Evolutionary conservation across 23 tunicate genomes (phyloP).

Genomic region (Phallusia fumigata): DNA sequence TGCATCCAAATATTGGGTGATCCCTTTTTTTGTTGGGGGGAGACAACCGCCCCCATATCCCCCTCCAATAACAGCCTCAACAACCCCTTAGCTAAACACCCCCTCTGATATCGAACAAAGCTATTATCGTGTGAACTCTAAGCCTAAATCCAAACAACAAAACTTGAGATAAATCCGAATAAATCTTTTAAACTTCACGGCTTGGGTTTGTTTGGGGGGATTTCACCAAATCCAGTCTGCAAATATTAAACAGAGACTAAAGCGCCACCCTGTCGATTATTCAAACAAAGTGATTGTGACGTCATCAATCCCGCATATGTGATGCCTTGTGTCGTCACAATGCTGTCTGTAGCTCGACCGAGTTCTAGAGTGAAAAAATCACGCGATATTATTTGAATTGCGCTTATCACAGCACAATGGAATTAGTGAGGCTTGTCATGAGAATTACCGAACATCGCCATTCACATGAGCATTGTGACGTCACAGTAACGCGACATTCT

Average conservation of each 20-base stretch:
- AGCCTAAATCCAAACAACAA: neutral
- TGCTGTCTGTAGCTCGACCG: neutral
- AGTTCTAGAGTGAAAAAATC: neutral
- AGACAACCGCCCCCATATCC: too few species aligned
- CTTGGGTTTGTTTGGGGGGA: neutral
- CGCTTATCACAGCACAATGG: neutral
- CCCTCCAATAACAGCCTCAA: too few species aligned
- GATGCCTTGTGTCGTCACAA: slow-evolving; percentile 1
- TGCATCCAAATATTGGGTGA: too few species aligned
- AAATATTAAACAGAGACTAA: neutral
- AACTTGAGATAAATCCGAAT: neutral
- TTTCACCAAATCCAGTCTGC: neutral
- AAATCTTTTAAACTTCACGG: neutral
- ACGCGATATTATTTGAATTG: neutral
- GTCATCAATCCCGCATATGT: neutral
- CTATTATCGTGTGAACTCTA: too few species aligned
- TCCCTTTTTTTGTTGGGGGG: too few species aligned
- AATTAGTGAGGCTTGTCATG: neutral
- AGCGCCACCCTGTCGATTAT: neutral
- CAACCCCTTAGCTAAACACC: too few species aligned
- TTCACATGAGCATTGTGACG: slow-evolving; percentile 5
- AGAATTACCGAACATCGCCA: slow-evolving; percentile 9
- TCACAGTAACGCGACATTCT: neutral
- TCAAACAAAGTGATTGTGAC: neutral
- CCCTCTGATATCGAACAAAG: too few species aligned